Conservation (phyloP, 2,888 invertebrate genomes). For the Epistrophella euchroma region DNA sequence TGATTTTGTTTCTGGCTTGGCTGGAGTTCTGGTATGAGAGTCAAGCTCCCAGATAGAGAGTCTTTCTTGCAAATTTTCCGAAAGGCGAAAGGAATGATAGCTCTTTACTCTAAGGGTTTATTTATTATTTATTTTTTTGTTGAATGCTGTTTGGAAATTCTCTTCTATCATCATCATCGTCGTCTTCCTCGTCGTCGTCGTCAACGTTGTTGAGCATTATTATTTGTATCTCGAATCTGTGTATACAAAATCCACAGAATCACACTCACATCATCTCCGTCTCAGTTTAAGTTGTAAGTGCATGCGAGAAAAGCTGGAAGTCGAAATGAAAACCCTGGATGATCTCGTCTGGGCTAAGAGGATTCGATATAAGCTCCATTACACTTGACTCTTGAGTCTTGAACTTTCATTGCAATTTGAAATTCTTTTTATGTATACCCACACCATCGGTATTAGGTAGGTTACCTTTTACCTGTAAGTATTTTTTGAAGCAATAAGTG, state of each 20-base stretch:
- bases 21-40: background rate
- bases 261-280: constrained; percentile 14
- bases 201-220: constrained; percentile 7
- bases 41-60: background rate
- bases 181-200: background rate
- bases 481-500: background rate
- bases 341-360: constrained; percentile 60
- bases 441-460: background rate
- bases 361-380: constrained; percentile 69
- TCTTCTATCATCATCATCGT: constrained; percentile 60
- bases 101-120: constrained; percentile 52
- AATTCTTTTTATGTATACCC: constrained; percentile 20
- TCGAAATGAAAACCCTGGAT: constrained; percentile 59
- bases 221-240: constrained; percentile 17
- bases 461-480: background rate
- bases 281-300: constrained; percentile 45
- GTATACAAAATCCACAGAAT: constrained; percentile 15
- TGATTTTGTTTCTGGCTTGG: constrained; percentile 14
- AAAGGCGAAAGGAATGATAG: constrained; percentile 49
- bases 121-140: constrained; percentile 67
- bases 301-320: constrained; percentile 41
- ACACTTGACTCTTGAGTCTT: constrained; percentile 54
- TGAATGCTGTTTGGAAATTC: constrained; percentile 68
- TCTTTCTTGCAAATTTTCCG: constrained; percentile 18
- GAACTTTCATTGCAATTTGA: constrained; percentile 37